These are phyloP conservation scores for Drosophila borborema DNA, from an alignment of 2,888 invertebrate genomes.

Conservation along the genomic window DNA sequence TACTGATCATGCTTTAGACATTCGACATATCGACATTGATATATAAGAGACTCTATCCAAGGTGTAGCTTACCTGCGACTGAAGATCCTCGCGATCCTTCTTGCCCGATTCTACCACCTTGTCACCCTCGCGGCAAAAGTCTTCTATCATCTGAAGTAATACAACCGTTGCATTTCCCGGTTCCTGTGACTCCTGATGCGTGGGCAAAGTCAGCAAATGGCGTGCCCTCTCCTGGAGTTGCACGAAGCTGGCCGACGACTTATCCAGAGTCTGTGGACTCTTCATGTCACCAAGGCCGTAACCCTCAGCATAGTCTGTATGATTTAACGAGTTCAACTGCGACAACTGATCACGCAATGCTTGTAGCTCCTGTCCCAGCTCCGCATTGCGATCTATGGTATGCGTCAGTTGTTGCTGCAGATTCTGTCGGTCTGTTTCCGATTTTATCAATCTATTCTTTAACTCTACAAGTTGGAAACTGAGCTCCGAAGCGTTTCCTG, in stretches of 20 bases:
- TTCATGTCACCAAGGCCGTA: slow-evolving; percentile 83
- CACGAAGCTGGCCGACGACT: slow-evolving; percentile 79
- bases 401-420: slow-evolving; percentile 88
- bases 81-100: slow-evolving; percentile 90
- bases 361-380: slow-evolving; percentile 86
- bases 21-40: slow-evolving; percentile 15
- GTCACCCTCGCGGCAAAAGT: slow-evolving; percentile 87
- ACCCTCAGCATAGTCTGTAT: slow-evolving; percentile 87
- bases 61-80: slow-evolving; percentile 88
- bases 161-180: slow-evolving; percentile 81
- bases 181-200: slow-evolving; percentile 60
- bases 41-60: background rate
- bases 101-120: slow-evolving; percentile 88
- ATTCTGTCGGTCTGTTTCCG: slow-evolving; percentile 82
- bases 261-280: slow-evolving; percentile 74
- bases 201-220: slow-evolving; percentile 81
- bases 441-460: slow-evolving; percentile 85
- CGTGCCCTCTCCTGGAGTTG: slow-evolving; percentile 84
- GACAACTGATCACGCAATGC: slow-evolving; percentile 85
- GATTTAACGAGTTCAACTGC: slow-evolving; percentile 84
- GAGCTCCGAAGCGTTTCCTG: slow-evolving; percentile 83
- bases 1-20: slow-evolving; percentile 68
- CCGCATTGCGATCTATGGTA: slow-evolving; percentile 87
- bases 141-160: slow-evolving; percentile 87
- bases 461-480: slow-evolving; percentile 87